Percentiles rank a stretch among this genome's conserved stretches.
phyloP scores from a whole-genome alignment of 1,140 invertebrate species.

The Cephus cinctus region DNA sequence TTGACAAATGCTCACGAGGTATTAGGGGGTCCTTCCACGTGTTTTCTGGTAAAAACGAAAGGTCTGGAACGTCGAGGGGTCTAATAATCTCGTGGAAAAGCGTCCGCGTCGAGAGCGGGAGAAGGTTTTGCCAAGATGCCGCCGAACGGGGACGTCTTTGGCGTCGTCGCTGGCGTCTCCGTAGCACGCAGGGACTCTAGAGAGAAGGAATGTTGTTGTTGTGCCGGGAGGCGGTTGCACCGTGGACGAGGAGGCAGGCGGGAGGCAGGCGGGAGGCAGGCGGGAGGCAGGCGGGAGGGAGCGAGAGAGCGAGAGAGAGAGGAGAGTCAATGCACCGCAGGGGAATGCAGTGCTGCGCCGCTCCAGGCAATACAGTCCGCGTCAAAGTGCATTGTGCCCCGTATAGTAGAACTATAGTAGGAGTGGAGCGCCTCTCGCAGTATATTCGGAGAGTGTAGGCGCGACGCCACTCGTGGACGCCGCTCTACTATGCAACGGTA shows the following conservation, averaged over 20 bases:
- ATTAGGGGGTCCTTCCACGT: no score
- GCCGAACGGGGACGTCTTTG: no score
- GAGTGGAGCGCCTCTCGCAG: no score
- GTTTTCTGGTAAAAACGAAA: no score
- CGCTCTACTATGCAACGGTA: constrained; percentile 6
- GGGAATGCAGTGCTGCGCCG: constrained; percentile 46
- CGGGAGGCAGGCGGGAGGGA: constrained; percentile 1
- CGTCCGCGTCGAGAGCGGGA: neutral
- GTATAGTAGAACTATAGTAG: no score
- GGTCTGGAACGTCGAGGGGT: neutral
- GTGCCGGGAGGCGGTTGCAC: constrained; percentile 43
- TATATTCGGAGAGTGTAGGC: no score
- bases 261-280: constrained; percentile 16
- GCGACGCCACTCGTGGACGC: neutral
- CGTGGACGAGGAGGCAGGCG: no score
- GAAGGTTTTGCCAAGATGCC: constrained; percentile 7
- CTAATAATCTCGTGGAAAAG: neutral
- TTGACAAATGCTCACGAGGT: no score
- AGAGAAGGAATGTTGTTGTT: constrained; percentile 53
- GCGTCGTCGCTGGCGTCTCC: constrained; percentile 41
- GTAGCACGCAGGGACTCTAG: constrained; percentile 39
- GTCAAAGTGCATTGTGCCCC: constrained; percentile 46
- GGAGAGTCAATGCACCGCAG: constrained; percentile 50
- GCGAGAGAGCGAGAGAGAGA: constrained; percentile 17
- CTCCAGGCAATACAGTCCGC: constrained; percentile 35